Evolutionary conservation across 2,888 invertebrate species (phyloP).

Genomic region (Andrena fulva): DNA sequence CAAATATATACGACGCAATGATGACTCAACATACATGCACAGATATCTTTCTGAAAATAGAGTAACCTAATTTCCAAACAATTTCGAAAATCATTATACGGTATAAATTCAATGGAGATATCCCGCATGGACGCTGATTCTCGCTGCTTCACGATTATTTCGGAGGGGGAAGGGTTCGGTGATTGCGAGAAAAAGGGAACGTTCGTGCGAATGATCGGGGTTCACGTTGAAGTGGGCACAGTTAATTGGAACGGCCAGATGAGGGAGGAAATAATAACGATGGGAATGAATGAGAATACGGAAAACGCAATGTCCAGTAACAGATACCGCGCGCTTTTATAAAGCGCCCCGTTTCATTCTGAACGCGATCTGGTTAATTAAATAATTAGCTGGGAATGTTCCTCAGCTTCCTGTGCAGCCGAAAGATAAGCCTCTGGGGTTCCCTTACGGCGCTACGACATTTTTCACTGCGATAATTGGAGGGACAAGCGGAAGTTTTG

Average conservation of each 20-base stretch:
- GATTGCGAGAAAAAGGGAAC: background rate
- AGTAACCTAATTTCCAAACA: no score
- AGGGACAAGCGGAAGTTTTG: slow-evolving; percentile 64
- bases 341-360: slow-evolving; percentile 16
- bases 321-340: slow-evolving; percentile 14
- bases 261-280: slow-evolving; percentile 29
- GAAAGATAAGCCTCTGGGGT: slow-evolving; percentile 25
- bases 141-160: background rate
- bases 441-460: slow-evolving; percentile 7
- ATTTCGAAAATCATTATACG: no score
- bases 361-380: slow-evolving; percentile 50
- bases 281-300: background rate
- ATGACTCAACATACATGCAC: no score
- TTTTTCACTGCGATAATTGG: slow-evolving; percentile 52
- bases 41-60: no score
- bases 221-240: slow-evolving; percentile 22
- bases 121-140: background rate
- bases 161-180: background rate
- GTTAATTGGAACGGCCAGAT: slow-evolving; percentile 32
- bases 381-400: slow-evolving; percentile 45
- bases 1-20: no score
- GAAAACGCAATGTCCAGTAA: background rate
- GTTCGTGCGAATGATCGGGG: slow-evolving; percentile 36
- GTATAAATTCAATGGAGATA: no score
- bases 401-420: slow-evolving; percentile 43